A percentile compares a stretch with the other conserved stretches of the same genome.
Evolutionary conservation across 1,140 invertebrate species (phyloP).

Genomic region (Mamestra configurata): DNA sequence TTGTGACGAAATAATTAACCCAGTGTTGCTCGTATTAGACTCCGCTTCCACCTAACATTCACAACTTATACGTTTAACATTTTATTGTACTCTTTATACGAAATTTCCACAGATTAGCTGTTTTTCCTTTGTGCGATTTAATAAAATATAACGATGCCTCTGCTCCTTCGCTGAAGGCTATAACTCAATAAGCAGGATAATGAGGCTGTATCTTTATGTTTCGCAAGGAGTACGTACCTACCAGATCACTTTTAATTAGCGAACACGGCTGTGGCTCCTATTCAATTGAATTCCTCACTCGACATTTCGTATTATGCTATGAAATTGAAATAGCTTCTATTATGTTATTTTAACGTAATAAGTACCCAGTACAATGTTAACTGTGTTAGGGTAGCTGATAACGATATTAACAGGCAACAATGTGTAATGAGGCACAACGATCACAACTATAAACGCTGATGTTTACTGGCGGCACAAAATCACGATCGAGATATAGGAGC

Average conservation of each 20-base stretch:
- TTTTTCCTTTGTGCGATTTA: constrained; percentile 40
- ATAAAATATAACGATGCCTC: constrained; percentile 36
- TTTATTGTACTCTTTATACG: constrained; percentile 63
- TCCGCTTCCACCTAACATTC: constrained; percentile 69
- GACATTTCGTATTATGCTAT: constrained; percentile 19
- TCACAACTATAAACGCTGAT: constrained; percentile 46
- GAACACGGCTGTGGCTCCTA: constrained; percentile 20
- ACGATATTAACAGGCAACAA: background rate
- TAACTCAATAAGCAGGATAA: constrained; percentile 40
- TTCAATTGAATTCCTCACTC: constrained; percentile 18
- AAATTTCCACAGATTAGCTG: constrained; percentile 37
- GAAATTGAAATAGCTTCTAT: constrained; percentile 27
- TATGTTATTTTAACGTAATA: constrained; percentile 23
- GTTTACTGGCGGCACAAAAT: constrained; percentile 64
- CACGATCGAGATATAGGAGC: constrained; percentile 73
- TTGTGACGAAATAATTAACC: constrained; percentile 87
- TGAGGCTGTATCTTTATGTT: constrained; percentile 37
- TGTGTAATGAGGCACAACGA: constrained; percentile 28
- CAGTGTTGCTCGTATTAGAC: constrained; percentile 80
- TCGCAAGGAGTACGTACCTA: background rate
- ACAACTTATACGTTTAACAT: constrained; percentile 68
- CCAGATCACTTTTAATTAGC: constrained; percentile 46
- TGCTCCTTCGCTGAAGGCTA: constrained; percentile 33
- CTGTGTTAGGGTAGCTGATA: constrained; percentile 6
- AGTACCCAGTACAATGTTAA: background rate